Conservation (phyloP, 2,888 invertebrate species). For the Muschampia staudingeri region DNA sequence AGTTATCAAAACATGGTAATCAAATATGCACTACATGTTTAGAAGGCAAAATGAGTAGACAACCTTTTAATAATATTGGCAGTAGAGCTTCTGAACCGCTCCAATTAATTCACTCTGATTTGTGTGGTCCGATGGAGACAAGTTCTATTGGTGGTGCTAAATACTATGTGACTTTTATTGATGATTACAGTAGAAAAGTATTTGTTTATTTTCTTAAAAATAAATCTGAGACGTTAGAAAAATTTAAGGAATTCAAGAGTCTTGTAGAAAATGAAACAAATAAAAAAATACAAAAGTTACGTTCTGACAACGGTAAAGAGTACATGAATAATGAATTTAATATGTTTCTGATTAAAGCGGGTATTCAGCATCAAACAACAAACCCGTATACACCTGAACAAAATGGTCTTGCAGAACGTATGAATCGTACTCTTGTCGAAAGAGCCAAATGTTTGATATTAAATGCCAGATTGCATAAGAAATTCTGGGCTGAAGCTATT, state of each 20-base stretch:
- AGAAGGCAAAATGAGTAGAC: constrained; percentile 60
- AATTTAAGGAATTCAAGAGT: constrained; percentile 14
- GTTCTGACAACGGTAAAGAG: constrained; percentile 58
- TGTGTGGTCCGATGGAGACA: constrained; percentile 38
- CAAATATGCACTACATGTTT: constrained; percentile 33
- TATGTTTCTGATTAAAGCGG: constrained; percentile 55
- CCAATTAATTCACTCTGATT: constrained; percentile 63
- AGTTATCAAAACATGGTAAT: neutral
- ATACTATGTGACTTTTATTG: constrained; percentile 57
- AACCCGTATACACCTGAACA: constrained; percentile 71
- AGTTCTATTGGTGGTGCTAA: constrained; percentile 36
- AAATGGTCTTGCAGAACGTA: constrained; percentile 73
- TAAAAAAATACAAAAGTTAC: constrained; percentile 54
- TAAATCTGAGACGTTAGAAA: constrained; percentile 48
- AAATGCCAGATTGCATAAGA: constrained; percentile 50
- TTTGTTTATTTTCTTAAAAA: constrained; percentile 48
- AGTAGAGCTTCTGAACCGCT: constrained; percentile 62
- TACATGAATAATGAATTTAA: constrained; percentile 43
- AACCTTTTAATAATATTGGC: constrained; percentile 48
- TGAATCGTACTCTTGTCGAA: constrained; percentile 62
- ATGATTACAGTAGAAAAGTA: constrained; percentile 43
- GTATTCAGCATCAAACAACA: constrained; percentile 67
- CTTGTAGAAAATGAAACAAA: constrained; percentile 59
- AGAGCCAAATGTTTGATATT: constrained; percentile 54
- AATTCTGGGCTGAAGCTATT: constrained; percentile 73